Evolutionary conservation across 2,113 vertebrate species (phyloP).

Genomic region (Anguilla japonica): DNA sequence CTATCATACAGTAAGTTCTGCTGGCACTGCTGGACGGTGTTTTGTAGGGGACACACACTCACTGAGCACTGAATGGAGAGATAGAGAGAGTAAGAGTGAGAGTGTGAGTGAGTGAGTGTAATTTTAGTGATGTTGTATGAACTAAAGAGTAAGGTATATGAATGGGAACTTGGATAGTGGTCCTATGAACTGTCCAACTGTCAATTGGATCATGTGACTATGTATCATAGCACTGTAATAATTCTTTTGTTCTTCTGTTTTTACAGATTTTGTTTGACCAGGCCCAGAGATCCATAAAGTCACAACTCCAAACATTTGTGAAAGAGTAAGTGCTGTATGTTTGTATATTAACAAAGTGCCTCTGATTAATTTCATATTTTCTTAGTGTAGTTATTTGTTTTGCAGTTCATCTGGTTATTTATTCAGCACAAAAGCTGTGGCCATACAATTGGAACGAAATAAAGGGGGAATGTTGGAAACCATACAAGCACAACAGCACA

Average conservation of each 20-base stretch:
- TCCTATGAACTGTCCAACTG: not conserved
- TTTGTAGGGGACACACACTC: not conserved
- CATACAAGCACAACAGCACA: not conserved
- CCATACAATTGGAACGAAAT: not conserved
- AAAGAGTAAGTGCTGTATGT: conserved; percentile 86
- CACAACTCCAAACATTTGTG: conserved; percentile 93
- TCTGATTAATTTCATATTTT: conserved; percentile 55
- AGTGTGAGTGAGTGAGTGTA: too few relatives aligned
- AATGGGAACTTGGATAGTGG: not conserved
- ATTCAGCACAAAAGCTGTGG: not conserved
- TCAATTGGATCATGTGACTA: not conserved
- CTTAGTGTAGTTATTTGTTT: not conserved
- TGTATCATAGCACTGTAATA: not conserved
- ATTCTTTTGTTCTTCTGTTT: conserved; percentile 33
- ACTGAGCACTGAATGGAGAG: not conserved
- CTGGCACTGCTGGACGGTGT: not conserved
- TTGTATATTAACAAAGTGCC: not conserved
- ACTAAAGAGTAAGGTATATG: too few relatives aligned
- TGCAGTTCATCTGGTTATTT: not conserved
- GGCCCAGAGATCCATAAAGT: conserved; percentile 96
- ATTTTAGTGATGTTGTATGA: too few relatives aligned
- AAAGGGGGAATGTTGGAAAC: not conserved
- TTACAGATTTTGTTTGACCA: conserved; percentile 97
- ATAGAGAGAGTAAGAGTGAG: not conserved
- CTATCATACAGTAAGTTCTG: conserved; percentile 86